phyloP scores from a whole-genome alignment of 2,113 vertebrate species.

The Ammodytes marinus region DNA sequence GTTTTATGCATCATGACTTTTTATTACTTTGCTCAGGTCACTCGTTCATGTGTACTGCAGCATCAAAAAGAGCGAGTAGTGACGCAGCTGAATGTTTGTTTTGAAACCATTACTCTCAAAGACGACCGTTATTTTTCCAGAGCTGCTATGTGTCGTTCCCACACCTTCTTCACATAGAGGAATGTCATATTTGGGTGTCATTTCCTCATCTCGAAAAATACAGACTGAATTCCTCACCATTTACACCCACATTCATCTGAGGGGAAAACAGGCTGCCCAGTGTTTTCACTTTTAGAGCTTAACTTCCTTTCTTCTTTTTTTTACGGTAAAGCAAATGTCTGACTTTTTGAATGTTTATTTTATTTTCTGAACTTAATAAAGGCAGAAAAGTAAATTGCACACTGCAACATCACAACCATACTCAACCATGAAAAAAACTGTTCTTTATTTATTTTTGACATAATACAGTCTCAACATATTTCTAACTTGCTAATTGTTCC shows the following conservation, averaged over 20 bases:
- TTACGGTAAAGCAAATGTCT: neutral
- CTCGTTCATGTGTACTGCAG: constrained; percentile 26
- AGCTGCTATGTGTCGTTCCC: constrained; percentile 44
- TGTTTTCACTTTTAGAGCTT: constrained; percentile 5
- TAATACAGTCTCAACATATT: constrained; percentile 24
- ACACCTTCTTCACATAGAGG: constrained; percentile 63
- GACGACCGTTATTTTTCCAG: constrained; percentile 48
- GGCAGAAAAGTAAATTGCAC: constrained; percentile 36
- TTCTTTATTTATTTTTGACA: constrained; percentile 31
- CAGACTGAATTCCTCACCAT: constrained; percentile 64
- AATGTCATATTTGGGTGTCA: constrained; percentile 77
- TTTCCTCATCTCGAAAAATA: constrained; percentile 72
- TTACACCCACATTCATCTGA: constrained; percentile 54
- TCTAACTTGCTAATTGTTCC: constrained; percentile 31
- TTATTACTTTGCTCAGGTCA: constrained; percentile 45
- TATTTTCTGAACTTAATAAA: constrained; percentile 41
- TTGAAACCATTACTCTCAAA: constrained; percentile 39
- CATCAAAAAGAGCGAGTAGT: neutral
- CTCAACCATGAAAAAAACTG: constrained; percentile 33
- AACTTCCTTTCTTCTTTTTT: neutral
- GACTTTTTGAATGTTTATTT: neutral
- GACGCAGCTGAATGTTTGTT: constrained; percentile 31
- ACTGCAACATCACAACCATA: constrained; percentile 16
- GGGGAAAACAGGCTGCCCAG: constrained; percentile 22
- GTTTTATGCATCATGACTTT: neutral